A percentile compares a stretch with the other conserved stretches of the same genome.
Conservation (phyloP, 2,888 invertebrate genomes). For the Platerodrilus igneus region DNA sequence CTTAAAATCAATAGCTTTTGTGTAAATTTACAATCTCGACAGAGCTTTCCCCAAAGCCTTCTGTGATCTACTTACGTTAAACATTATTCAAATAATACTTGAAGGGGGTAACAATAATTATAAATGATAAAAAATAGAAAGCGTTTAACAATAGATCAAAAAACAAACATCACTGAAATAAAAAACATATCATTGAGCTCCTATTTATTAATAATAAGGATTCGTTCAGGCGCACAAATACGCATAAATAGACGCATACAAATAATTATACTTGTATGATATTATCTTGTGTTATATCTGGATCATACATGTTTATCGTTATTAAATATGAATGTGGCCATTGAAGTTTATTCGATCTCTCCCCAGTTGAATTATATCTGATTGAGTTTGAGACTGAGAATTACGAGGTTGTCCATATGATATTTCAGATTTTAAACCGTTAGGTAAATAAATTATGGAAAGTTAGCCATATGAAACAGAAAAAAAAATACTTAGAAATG, state of each 20-base stretch:
- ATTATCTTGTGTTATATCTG: constrained; percentile 25
- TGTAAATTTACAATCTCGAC: too few relatives aligned
- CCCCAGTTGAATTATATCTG: constrained; percentile 23
- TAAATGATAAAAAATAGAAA: too few relatives aligned
- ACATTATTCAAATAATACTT: too few relatives aligned
- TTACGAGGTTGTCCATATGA: neutral
- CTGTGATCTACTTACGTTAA: too few relatives aligned
- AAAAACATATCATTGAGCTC: constrained; percentile 18
- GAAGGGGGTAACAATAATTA: too few relatives aligned
- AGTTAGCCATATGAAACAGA: too few relatives aligned
- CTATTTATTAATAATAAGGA: constrained; percentile 21
- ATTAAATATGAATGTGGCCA: constrained; percentile 22
- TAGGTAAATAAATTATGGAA: too few relatives aligned
- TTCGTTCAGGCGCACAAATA: constrained; percentile 22
- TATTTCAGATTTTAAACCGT: neutral
- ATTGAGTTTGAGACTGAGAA: constrained; percentile 12
- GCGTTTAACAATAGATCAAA: too few relatives aligned
- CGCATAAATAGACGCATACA: constrained; percentile 23
- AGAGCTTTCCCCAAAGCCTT: too few relatives aligned
- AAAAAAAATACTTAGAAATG: too few relatives aligned
- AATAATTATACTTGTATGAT: constrained; percentile 24
- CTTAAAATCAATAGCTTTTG: too few relatives aligned
- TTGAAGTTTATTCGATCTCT: constrained; percentile 14
- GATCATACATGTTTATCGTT: constrained; percentile 23
- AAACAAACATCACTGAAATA: too few relatives aligned